These are phyloP conservation scores for Porites australiensis DNA, from an alignment of 64 coral and sea anemone genomes.

Conservation along the genomic window DNA sequence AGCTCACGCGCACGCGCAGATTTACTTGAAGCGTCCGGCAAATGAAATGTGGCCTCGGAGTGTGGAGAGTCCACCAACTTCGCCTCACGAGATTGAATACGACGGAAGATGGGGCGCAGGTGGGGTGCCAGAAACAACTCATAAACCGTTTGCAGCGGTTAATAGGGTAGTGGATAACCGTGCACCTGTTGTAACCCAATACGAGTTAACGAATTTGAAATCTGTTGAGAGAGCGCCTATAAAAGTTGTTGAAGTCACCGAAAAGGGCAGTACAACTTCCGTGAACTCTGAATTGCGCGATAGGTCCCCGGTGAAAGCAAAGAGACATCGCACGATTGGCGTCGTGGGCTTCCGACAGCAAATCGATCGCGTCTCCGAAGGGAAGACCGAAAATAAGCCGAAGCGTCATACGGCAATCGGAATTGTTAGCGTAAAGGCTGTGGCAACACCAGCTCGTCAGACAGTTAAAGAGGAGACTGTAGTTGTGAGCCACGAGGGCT, in stretches of 20 bases:
- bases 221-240: conserved; percentile 50
- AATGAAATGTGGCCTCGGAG: conserved; percentile 9
- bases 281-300: conserved; percentile 19
- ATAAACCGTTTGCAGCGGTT: conserved; percentile 4
- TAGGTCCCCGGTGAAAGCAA: conserved; percentile 13
- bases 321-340: conserved; percentile 72
- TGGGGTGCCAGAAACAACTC: not conserved
- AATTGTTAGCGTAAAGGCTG: conserved; percentile 47
- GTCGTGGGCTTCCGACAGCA: conserved; percentile 71
- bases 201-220: conserved; percentile 45
- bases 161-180: not conserved
- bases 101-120: not conserved
- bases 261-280: conserved; percentile 27
- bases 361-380: conserved; percentile 63
- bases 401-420: conserved; percentile 74
- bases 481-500: conserved; percentile 13
- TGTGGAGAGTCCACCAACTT: conserved; percentile 9
- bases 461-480: conserved; percentile 34
- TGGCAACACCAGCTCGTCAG: conserved; percentile 21
- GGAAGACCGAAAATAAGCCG: conserved; percentile 45
- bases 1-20: conserved; percentile 66
- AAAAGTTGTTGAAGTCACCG: conserved; percentile 74
- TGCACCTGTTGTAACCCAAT: not conserved
- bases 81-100: conserved; percentile 7
- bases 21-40: conserved; percentile 79